Evolutionary conservation across 2,113 vertebrate species (phyloP).

Genomic region (Acanthisitta chloris): DNA sequence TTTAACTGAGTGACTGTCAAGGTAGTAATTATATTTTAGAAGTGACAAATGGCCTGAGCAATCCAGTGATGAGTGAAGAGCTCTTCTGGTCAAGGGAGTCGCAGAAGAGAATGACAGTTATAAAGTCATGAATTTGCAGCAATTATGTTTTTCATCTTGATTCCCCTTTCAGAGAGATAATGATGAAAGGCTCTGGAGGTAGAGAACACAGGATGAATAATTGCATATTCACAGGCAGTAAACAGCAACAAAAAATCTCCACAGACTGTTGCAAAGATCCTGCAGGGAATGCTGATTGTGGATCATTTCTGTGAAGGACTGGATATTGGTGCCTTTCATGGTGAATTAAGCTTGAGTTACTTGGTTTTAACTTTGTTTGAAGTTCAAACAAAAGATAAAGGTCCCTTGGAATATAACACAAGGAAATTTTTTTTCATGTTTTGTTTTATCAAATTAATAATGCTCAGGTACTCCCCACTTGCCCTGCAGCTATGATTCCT

Average conservation of each 20-base stretch:
- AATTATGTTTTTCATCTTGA: neutral
- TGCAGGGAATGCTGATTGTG: neutral
- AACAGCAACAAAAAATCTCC: neutral
- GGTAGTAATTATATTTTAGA: neutral
- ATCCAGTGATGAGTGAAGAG: neutral
- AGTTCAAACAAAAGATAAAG: conserved; percentile 45
- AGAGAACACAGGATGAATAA: neutral
- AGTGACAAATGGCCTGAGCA: neutral
- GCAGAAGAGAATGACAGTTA: neutral
- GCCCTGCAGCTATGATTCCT: conserved; percentile 10
- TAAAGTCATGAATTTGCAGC: neutral
- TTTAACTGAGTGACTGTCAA: neutral
- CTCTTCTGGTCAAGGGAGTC: neutral
- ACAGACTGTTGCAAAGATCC: neutral
- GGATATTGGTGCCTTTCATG: conserved; percentile 11
- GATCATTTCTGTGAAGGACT: conserved; percentile 10
- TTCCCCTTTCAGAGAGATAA: neutral
- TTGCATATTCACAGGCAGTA: neutral
- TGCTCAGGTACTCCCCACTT: conserved; percentile 6
- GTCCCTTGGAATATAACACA: conserved; percentile 26
- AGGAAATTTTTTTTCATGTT: conserved; percentile 20
- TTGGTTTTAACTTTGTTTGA: conserved; percentile 34
- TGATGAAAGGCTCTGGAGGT: neutral
- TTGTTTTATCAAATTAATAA: conserved; percentile 47
- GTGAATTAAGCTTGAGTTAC: conserved; percentile 40